Base-by-base conservation (phyloP, 2,113 vertebrate genomes). In the Copsychus sechellarum region DNA sequence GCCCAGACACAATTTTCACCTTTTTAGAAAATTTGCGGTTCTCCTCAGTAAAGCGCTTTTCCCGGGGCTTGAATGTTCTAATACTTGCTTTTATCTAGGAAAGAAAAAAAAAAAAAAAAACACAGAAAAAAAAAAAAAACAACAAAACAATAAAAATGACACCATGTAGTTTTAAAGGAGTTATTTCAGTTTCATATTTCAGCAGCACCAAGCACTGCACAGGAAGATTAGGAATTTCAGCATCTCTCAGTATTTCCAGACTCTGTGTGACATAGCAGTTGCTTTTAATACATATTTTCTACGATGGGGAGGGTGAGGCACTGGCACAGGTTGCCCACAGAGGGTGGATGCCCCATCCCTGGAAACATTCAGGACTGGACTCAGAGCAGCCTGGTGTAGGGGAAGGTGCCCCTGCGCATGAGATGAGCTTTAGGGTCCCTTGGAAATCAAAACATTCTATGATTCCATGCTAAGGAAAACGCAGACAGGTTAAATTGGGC, bases 21-120 rank as follows among this genome's bases (percentile, higher is more conserved):
- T 99, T 99, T 98, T 99, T 99, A 90, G 98, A 98, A 93, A 99
- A 98, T 95, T 99, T 99, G 38, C 97, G 96, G 82, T 97, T 98
- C 66, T 99, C 99, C 93, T 99, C 99, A 6, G 94, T 88, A 73
- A 98, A 98, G 95, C 98, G 98, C 36, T 97, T 98, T 95, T 99
- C 99, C 91, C 98, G 98, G 12, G 99, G 99, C 51, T 97, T 96
- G 92, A 99, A 99, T 34, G 98, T 99, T 96, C 97, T 98, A 80
- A 99, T 72, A 20, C 98, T 98, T 77, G 99, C 99, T 98, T 98
- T 98, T 86, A 99, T 95, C 99, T 99, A n/a, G 34, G 6, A 61
- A 73, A 11, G 19, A 72, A 33, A 33, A 8, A 40, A 65, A 16
- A 38, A 25, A 47, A 28, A 26, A 36, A 36, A 36, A 36, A 36